Conservation (phyloP, 2,797 vertebrate species). For the Nannoperca obscura region DNA sequence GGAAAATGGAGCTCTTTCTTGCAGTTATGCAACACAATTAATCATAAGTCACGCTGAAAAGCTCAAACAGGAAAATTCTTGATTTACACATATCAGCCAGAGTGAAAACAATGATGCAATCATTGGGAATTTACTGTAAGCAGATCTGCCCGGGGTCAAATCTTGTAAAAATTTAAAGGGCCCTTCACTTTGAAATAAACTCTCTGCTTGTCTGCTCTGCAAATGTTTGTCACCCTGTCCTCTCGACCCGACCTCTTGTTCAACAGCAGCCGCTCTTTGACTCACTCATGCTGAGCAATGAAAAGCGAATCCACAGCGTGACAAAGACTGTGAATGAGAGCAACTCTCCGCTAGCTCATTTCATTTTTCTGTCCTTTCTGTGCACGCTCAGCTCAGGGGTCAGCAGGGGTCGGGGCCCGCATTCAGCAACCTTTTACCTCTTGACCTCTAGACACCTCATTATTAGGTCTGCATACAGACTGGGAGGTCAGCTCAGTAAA, state of each 20-base stretch:
- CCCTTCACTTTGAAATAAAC: not conserved
- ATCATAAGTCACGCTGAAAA: not conserved
- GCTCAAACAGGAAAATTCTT: conserved; percentile 12
- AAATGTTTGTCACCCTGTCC: not conserved
- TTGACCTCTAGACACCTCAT: conserved; percentile 79
- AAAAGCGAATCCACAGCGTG: conserved; percentile 16
- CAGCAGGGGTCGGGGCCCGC: conserved; percentile 52
- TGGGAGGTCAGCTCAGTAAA: conserved; percentile 64
- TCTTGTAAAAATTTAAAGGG: not conserved
- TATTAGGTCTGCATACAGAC: conserved; percentile 65
- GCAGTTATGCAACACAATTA: not conserved
- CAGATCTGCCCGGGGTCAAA: conserved; percentile 19
- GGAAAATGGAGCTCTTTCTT: not conserved
- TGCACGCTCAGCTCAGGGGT: conserved; percentile 46
- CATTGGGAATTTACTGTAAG: not conserved
- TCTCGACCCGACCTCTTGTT: conserved; percentile 29
- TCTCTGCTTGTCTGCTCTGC: not conserved
- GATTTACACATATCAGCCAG: conserved; percentile 17
- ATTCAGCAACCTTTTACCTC: conserved; percentile 69
- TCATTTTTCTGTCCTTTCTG: conserved; percentile 35
- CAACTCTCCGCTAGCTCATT: conserved; percentile 1
- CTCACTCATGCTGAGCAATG: conserved; percentile 25
- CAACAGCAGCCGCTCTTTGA: conserved; percentile 22
- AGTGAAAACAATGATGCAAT: conserved; percentile 30
- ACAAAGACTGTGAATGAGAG: conserved; percentile 43